Evolutionary conservation across 1,140 invertebrate species (phyloP), one percentile per base, ranked within the genome.

Genomic region (Gerris buenoi): DNA sequence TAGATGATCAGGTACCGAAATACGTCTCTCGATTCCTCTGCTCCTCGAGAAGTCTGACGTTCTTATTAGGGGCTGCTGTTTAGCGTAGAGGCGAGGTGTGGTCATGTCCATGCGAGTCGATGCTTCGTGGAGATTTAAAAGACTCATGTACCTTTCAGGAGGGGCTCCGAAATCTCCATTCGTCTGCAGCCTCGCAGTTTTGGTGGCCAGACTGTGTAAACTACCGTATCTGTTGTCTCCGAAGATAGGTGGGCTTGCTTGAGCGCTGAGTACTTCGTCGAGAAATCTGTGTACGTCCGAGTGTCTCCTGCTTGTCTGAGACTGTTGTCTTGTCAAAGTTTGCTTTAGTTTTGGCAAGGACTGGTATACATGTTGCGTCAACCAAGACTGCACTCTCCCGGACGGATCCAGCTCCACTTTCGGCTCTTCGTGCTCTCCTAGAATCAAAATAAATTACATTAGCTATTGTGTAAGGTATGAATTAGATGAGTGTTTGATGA

Each of bases 221-320:
- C 59, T 61, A n/a, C 5, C n/a, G 22, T n/a, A 61, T 22, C 59
- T 22, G 59, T 22, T 25, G 22, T 61, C 59, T 5, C n/a, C 22
- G 5, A 25, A 5, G 3, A 22, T 5, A 5, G 25, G n/a, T 22
- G 5, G 59, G n/a, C 25, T n/a, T 25, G 59, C 27, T 25, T 68
- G 64, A 26, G 58, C 26, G 29, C 22, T 66, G 28, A 33, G 66
- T 13, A 62, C 60, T 1, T 59, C 22, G 0, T 25, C 66, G 26
- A 68, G 27, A 64, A 62, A 68, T 46, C 61, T 68, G 25, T 68
- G 68, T n/a, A 68, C 61, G 58, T 68, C 68, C 25, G 65, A 68
- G 25, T 63, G 27, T 28, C 57, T 28, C 60, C 23, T 25, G 63
- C 5, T 64, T 28, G 15, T 14, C 13, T 10, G 5, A 5, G n/a